Percentiles rank a stretch among this genome's conserved stretches.
These are phyloP conservation scores for Diaprepes abbreviatus DNA, from an alignment of 2,888 invertebrate genomes.

Conservation along the genomic window DNA sequence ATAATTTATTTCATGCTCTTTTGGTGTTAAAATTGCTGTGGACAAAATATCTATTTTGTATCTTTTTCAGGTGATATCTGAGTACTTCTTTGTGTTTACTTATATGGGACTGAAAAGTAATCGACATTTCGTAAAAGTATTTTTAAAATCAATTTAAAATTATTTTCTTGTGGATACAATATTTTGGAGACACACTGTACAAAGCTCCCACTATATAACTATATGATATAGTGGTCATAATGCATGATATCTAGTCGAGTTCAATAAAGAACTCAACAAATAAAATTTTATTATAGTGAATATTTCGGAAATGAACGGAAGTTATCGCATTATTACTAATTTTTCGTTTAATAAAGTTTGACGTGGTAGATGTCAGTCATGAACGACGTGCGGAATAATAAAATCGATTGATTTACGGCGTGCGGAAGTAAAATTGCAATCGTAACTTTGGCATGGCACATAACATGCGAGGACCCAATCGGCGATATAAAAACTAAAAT, in stretches of 20 bases:
- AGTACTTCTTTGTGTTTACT: too few species aligned
- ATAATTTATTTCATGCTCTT: too few species aligned
- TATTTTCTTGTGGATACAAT: too few species aligned
- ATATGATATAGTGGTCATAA: neutral
- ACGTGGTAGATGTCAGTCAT: constrained; percentile 60
- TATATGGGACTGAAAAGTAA: too few species aligned
- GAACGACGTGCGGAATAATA: constrained; percentile 61
- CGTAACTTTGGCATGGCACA: constrained; percentile 57
- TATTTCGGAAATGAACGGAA: constrained; percentile 26
- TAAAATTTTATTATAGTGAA: constrained; percentile 29
- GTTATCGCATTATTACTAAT: constrained; percentile 39
- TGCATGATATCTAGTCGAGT: neutral
- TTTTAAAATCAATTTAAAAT: too few species aligned
- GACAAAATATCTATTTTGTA: too few species aligned
- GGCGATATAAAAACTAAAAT: constrained; percentile 52
- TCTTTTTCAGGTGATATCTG: too few species aligned
- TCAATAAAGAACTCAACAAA: constrained; percentile 8
- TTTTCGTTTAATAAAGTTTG: constrained; percentile 51
- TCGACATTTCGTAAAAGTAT: too few species aligned
- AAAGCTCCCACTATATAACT: too few species aligned
- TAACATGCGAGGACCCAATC: constrained; percentile 52
- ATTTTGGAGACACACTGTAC: too few species aligned
- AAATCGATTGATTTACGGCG: constrained; percentile 63
- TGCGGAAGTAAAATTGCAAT: constrained; percentile 59
- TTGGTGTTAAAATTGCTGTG: too few species aligned